Evolutionary conservation across 2,113 vertebrate species (phyloP).

Genomic region (Blennius ocellaris): DNA sequence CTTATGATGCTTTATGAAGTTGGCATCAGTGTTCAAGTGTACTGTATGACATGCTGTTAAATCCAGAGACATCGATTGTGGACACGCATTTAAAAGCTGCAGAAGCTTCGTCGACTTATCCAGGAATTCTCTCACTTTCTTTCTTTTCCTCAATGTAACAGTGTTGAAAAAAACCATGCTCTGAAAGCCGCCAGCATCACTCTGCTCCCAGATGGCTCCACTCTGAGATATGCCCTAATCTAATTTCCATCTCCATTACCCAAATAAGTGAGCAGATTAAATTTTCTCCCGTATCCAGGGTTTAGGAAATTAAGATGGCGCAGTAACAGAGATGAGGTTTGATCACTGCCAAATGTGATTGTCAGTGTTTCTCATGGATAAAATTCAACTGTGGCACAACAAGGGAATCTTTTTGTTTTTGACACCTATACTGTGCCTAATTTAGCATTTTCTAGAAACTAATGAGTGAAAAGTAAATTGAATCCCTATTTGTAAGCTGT

Average conservation of each 20-base stretch:
- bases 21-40: too few relatives aligned
- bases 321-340: slow-evolving; percentile 64
- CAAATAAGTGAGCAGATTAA: slow-evolving; percentile 77
- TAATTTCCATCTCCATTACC: slow-evolving; percentile 75
- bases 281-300: slow-evolving; percentile 74
- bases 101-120: too few relatives aligned
- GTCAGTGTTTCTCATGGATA: slow-evolving; percentile 31
- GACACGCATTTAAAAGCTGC: too few relatives aligned
- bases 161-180: slow-evolving; percentile 46
- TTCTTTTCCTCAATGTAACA: background rate
- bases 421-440: background rate
- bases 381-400: slow-evolving; percentile 23
- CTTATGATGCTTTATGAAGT: too few relatives aligned
- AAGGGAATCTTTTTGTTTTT: background rate
- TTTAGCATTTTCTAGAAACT: background rate
- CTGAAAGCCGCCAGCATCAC: slow-evolving; percentile 17
- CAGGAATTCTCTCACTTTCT: background rate
- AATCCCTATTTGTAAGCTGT: background rate
- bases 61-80: too few relatives aligned
- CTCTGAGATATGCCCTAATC: slow-evolving; percentile 65
- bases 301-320: slow-evolving; percentile 60
- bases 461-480: background rate
- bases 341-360: slow-evolving; percentile 68
- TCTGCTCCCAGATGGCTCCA: slow-evolving; percentile 50
- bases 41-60: too few relatives aligned